phyloP scores from a whole-genome alignment of 1,140 invertebrate species.

The Neodiprion pinetum region DNA sequence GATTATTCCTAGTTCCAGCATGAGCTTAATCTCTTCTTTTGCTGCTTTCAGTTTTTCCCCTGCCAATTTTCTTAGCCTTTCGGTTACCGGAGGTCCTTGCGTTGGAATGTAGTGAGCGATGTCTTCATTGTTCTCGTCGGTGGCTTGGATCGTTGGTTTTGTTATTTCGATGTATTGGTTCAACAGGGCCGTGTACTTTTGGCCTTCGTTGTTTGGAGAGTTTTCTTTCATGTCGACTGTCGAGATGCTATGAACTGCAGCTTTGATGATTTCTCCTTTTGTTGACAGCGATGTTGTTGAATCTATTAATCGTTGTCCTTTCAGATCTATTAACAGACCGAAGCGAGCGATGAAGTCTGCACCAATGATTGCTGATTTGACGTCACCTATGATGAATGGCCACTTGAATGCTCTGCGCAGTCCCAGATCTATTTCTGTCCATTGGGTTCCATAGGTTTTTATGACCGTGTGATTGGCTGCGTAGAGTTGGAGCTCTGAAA shows the following conservation, averaged over 20 bases:
- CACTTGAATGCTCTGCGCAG: constrained; percentile 24
- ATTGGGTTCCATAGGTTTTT: constrained; percentile 20
- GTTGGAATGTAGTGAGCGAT: constrained; percentile 20
- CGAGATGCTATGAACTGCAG: constrained; percentile 9
- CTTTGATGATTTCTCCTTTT: background rate
- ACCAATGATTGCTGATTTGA: constrained; percentile 27
- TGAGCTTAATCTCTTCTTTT: constrained; percentile 26
- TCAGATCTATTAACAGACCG: constrained; percentile 29
- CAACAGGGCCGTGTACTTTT: no score
- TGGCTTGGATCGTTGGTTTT: no score
- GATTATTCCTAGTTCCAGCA: constrained; percentile 40
- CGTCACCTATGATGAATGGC: constrained; percentile 28
- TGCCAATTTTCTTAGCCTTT: constrained; percentile 9
- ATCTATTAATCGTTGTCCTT: constrained; percentile 23
- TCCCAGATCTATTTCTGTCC: constrained; percentile 22
- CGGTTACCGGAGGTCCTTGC: background rate
- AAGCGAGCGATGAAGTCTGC: constrained; percentile 28
- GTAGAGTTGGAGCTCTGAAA: background rate
- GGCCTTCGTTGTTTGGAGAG: no score
- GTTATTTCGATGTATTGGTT: no score
- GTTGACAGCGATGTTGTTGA: background rate
- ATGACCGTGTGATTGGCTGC: constrained; percentile 15
- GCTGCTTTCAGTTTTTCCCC: constrained; percentile 16
- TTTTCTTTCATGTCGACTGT: background rate
- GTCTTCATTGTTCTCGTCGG: background rate